These are phyloP conservation scores for Macheiramphus alcinus DNA, from an alignment of 2,113 vertebrate species.

Conservation along the genomic window DNA sequence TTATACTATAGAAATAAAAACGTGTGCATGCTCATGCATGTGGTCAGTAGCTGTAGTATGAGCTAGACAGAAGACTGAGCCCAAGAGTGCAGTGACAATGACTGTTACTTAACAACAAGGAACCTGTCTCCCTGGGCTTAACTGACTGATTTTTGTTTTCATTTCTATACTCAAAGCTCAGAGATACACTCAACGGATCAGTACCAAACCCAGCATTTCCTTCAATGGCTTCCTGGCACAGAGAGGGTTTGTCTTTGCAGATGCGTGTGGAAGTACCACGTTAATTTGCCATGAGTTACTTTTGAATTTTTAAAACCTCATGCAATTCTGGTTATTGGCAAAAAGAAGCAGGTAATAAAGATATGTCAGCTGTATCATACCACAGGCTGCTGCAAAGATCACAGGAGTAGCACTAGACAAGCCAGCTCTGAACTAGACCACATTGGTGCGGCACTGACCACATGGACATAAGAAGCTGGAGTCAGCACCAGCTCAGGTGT, in stretches of 20 bases:
- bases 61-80: not conserved
- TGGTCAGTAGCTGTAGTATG: not conserved
- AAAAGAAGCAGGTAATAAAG: not conserved
- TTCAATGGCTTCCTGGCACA: not conserved
- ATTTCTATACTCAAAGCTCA: not conserved
- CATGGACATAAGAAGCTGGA: not conserved
- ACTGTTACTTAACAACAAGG: not conserved
- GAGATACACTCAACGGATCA: not conserved
- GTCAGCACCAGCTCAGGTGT: not conserved
- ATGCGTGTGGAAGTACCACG: fast-evolving
- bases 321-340: not conserved
- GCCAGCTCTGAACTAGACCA: not conserved
- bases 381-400: not conserved
- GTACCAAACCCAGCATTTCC: not conserved
- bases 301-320: not conserved
- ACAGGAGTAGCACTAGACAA: not conserved
- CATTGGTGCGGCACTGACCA: not conserved
- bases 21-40: not conserved
- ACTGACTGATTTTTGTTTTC: not conserved
- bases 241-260: not conserved
- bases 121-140: not conserved
- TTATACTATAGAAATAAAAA: not conserved
- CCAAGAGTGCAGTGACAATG: not conserved
- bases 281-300: not conserved
- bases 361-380: not conserved